Percentiles rank a stretch among this genome's conserved stretches.
Conservation (phyloP, 2,113 vertebrate genomes). For the Suricata suricatta region DNA sequence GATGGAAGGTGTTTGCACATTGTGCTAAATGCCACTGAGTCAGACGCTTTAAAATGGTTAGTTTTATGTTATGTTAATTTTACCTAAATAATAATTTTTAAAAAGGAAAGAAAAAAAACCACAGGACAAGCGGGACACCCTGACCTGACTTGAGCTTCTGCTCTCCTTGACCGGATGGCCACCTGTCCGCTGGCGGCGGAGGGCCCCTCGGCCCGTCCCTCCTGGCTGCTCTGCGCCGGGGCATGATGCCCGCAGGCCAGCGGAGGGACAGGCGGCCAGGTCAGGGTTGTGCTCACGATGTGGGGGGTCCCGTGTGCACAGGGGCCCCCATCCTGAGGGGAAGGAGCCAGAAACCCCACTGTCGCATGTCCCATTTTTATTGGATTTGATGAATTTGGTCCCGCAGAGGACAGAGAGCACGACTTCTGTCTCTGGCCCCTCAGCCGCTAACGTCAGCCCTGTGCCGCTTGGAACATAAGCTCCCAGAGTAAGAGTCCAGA, state of each 20-base stretch:
- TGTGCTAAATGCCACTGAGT: not conserved
- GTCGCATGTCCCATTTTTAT: not conserved
- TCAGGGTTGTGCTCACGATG: not conserved
- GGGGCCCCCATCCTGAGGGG: not conserved
- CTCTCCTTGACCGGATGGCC: not conserved
- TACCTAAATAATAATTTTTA: not conserved
- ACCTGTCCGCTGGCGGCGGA: not conserved
- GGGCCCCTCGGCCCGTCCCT: not conserved
- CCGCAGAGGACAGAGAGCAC: not conserved
- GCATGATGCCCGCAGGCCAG: not conserved
- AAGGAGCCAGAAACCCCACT: not conserved
- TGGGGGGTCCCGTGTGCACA: not conserved
- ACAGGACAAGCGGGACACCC: not conserved
- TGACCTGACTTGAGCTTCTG: no score
- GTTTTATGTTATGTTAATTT: not conserved
- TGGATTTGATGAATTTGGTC: not conserved
- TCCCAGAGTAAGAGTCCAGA: not conserved
- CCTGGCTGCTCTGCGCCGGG: not conserved
- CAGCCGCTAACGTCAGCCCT: not conserved
- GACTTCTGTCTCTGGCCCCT: not conserved
- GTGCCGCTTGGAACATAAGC: no score
- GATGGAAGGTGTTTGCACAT: no score
- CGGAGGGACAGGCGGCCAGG: not conserved
- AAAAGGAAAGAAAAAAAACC: not conserved
- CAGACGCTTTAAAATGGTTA: not conserved